Evolutionary conservation across 2,888 invertebrate species (phyloP).

Genomic region (Leptinotarsa haldemani): DNA sequence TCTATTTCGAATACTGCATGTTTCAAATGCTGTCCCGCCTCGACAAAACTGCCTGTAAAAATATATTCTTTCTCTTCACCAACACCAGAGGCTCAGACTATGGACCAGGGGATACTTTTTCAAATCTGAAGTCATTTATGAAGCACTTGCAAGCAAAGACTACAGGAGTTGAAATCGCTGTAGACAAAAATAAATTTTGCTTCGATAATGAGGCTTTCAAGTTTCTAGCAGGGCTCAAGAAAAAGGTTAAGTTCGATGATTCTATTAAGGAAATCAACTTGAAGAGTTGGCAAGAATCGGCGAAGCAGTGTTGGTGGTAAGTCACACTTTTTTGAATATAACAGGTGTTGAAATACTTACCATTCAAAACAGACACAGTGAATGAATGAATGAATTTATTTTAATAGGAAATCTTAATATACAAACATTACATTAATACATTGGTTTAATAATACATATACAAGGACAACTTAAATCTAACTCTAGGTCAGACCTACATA

Average conservation of each 20-base stretch:
- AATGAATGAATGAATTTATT: too few species aligned
- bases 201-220: constrained; percentile 61
- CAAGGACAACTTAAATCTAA: too few species aligned
- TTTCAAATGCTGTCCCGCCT: constrained; percentile 58
- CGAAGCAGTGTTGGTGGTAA: constrained; percentile 52
- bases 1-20: constrained; percentile 59
- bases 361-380: neutral
- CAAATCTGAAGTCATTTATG: constrained; percentile 50
- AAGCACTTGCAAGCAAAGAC: constrained; percentile 47
- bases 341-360: neutral
- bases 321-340: constrained; percentile 24
- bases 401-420: too few species aligned
- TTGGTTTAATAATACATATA: too few species aligned
- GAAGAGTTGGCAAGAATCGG: constrained; percentile 52
- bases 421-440: too few species aligned
- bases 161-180: constrained; percentile 44
- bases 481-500: too few species aligned
- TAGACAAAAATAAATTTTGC: constrained; percentile 56
- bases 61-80: constrained; percentile 60
- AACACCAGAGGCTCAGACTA: constrained; percentile 45
- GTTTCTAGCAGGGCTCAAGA: constrained; percentile 55
- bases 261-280: constrained; percentile 27
- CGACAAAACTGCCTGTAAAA: constrained; percentile 57
- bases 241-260: constrained; percentile 45
- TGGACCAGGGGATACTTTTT: constrained; percentile 56